phyloP scores from a whole-genome alignment of 1,140 invertebrate genomes.

The Hylaeus volcanicus region DNA sequence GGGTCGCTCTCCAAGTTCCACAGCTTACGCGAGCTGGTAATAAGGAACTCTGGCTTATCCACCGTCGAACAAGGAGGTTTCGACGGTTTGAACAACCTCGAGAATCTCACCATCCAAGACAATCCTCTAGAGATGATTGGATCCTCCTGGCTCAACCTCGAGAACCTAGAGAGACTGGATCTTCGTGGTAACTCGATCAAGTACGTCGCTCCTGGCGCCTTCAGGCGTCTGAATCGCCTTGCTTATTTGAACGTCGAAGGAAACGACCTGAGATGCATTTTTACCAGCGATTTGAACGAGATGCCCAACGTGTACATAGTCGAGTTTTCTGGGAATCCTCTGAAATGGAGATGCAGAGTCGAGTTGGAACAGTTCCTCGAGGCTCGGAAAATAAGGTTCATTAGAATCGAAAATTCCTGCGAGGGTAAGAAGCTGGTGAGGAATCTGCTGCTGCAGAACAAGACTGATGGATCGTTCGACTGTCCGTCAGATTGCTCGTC shows the following conservation, averaged over 20 bases:
- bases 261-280: constrained; percentile 68
- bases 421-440: constrained; percentile 63
- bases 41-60: constrained; percentile 62
- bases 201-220: constrained; percentile 64
- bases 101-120: constrained; percentile 61
- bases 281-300: constrained; percentile 59
- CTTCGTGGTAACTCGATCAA: constrained; percentile 65
- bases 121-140: constrained; percentile 61
- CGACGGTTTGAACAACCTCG: constrained; percentile 41
- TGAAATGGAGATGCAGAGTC: constrained; percentile 70
- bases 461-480: constrained; percentile 36
- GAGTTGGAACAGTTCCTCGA: constrained; percentile 68
- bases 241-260: constrained; percentile 67
- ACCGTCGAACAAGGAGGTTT: constrained; percentile 62
- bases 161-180: constrained; percentile 60
- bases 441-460: constrained; percentile 57
- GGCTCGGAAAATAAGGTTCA: constrained; percentile 61
- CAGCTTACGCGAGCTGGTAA: constrained; percentile 57
- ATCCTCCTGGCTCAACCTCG: constrained; percentile 58
- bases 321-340: constrained; percentile 66
- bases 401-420: constrained; percentile 64
- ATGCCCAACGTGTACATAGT: constrained; percentile 58
- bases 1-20: constrained; percentile 51
- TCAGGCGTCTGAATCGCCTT: constrained; percentile 53
- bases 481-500: constrained; percentile 38